These are phyloP conservation scores for Phortica okadai DNA, from an alignment of 2,888 invertebrate genomes.

Conservation along the genomic window DNA sequence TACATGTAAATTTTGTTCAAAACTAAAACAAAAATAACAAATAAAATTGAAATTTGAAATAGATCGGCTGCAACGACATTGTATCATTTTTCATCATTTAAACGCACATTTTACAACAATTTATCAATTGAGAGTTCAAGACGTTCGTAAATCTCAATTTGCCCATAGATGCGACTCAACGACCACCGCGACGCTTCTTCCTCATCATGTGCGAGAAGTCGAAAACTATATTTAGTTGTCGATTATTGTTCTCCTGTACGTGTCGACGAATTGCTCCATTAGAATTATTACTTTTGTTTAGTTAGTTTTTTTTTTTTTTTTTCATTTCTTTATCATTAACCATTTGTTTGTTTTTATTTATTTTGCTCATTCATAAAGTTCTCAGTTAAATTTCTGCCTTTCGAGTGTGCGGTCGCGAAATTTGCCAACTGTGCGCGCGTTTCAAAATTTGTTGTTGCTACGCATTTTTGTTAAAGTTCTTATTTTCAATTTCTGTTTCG, in stretches of 20 bases:
- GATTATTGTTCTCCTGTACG: neutral
- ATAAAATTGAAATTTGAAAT: neutral
- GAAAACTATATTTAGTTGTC: conserved; percentile 15
- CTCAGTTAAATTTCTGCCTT: conserved; percentile 20
- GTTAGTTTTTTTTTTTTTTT: neutral
- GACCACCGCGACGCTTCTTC: no score
- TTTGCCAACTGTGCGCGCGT: neutral
- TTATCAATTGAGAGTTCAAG: conserved; percentile 20
- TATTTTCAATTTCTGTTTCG: neutral
- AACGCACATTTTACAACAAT: conserved; percentile 19
- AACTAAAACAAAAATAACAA: neutral
- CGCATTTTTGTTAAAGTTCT: no score
- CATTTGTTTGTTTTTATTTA: conserved; percentile 17
- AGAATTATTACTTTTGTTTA: neutral
- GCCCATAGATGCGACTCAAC: no score
- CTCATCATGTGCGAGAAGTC: no score
- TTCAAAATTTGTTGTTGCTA: neutral
- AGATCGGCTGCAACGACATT: neutral
- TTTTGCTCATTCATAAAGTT: neutral
- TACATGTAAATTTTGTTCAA: neutral
- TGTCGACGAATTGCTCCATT: neutral
- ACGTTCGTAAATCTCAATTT: no score
- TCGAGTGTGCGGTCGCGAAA: conserved; percentile 12
- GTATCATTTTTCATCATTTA: conserved; percentile 23
- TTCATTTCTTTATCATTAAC: neutral